Base-by-base conservation (phyloP, 2,888 invertebrate genomes). In the Thera britannica region DNA sequence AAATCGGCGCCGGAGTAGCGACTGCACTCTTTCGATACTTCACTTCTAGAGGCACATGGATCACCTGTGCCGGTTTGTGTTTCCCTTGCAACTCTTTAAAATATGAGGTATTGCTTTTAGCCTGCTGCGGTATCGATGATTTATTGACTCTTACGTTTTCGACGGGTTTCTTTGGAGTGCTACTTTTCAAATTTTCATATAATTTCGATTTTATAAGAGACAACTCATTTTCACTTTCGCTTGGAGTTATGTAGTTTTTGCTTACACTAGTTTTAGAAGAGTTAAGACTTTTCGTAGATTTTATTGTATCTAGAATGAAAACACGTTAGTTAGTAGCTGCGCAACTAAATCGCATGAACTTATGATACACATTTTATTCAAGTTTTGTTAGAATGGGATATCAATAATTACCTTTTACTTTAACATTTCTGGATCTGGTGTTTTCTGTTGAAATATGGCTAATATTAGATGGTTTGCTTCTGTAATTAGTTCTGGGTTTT, bases 11-110 rank as follows among this genome's bases (percentile, higher is more conserved):
- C 11, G 63, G 36, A 12, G 63, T 52, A 8, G 36, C 52, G 60
- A 65, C 57, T 41, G 71, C 58, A 65, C 74, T 70, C 68, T 78
- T 81, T 11, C 71, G 65, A 70, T 64, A 72, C 52, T 81, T 83
- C 4, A 80, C 76, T 49, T 88, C 87, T 46, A 88, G 73, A 12
- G 90, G 91, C 3, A 90, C 88, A 72, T 79, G 83, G 75, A 90
- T 88, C 23, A 86, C 72, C 41, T 82, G 76, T 11, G 83, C 46
- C 11, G 81, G 79, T 65, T 82, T 87, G 9, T 70, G 72, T 73
- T 80, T 84, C 12, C 58, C 72, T 58, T 76, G 75, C 4, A 82
- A 75, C 65, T 86, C 82, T 76, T 81, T 84, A 2, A 77, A 82
- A 63, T 46, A 9, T 5, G 74, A 70, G 23, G 70, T 63, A 70